Conservation (phyloP, 2,888 invertebrate species). For the Heterodera filipjevi region DNA sequence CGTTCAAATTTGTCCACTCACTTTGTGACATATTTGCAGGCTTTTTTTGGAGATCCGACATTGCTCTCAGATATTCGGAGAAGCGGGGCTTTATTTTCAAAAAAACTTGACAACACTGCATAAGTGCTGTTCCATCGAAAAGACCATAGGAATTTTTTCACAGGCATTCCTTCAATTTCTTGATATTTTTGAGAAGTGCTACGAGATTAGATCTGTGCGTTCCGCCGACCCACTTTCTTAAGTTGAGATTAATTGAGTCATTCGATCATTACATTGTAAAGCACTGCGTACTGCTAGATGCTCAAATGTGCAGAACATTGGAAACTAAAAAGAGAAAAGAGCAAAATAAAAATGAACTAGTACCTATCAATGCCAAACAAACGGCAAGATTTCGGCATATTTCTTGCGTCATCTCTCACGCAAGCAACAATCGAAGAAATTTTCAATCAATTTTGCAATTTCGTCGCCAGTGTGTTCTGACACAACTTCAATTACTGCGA, state of each 20-base stretch:
- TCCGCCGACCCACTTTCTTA: no score
- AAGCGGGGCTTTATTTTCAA: constrained; percentile 15
- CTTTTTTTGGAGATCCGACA: background rate
- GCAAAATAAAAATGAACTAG: background rate
- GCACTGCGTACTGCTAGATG: no score
- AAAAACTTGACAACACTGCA: constrained; percentile 13
- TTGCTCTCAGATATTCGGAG: constrained; percentile 11
- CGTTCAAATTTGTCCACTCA: constrained; percentile 16
- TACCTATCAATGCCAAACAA: constrained; percentile 19
- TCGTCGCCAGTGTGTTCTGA: constrained; percentile 27
- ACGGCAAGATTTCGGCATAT: constrained; percentile 23
- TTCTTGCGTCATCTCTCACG: constrained; percentile 18
- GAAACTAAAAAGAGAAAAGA: background rate
- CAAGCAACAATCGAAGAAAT: constrained; percentile 5
- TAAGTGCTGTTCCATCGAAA: constrained; percentile 20
- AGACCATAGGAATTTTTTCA: no score
- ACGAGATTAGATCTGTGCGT: no score
- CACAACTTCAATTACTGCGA: constrained; percentile 15
- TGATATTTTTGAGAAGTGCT: no score
- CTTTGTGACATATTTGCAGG: constrained; percentile 12
- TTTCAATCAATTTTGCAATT: constrained; percentile 26
- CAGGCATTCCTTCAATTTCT: no score
- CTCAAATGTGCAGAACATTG: constrained; percentile 16
- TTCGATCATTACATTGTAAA: no score
- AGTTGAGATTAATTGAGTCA: no score